These are phyloP conservation scores for Helicoverpa assulta DNA, from an alignment of 2,888 invertebrate species.

Conservation along the genomic window DNA sequence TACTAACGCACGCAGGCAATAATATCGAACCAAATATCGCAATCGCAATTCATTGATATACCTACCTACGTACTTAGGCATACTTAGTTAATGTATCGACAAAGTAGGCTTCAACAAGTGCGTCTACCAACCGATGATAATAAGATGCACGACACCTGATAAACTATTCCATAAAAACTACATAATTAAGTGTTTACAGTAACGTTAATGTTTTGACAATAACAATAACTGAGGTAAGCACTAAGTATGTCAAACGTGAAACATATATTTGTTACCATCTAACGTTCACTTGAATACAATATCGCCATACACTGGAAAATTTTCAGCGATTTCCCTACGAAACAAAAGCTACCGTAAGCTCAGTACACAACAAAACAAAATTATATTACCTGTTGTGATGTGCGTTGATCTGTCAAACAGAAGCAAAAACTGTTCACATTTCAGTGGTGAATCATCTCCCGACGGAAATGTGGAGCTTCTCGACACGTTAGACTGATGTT, in stretches of 20 bases:
- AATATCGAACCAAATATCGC: conserved; percentile 27
- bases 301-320: not conserved
- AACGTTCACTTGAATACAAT: conserved; percentile 1
- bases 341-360: conserved; percentile 20
- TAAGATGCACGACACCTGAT: conserved; percentile 54
- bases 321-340: conserved; percentile 14
- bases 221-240: conserved; percentile 11
- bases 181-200: conserved; percentile 55
- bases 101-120: conserved; percentile 54
- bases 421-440: conserved; percentile 62
- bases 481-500: conserved; percentile 23
- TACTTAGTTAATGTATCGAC: conserved; percentile 15
- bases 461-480: conserved; percentile 26
- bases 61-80: not conserved
- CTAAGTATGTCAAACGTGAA: conserved; percentile 26
- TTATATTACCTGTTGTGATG: conserved; percentile 65
- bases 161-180: conserved; percentile 48
- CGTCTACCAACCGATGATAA: conserved; percentile 33
- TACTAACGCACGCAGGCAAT: conserved; percentile 7
- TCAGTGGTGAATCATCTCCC: conserved; percentile 53
- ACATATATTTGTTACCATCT: conserved; percentile 14
- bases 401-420: conserved; percentile 52
- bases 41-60: conserved; percentile 18
- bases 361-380: conserved; percentile 55
- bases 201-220: conserved; percentile 16